Base-by-base conservation (phyloP, 92 coral and sea anemone species). In the Siderastrea radians region DNA sequence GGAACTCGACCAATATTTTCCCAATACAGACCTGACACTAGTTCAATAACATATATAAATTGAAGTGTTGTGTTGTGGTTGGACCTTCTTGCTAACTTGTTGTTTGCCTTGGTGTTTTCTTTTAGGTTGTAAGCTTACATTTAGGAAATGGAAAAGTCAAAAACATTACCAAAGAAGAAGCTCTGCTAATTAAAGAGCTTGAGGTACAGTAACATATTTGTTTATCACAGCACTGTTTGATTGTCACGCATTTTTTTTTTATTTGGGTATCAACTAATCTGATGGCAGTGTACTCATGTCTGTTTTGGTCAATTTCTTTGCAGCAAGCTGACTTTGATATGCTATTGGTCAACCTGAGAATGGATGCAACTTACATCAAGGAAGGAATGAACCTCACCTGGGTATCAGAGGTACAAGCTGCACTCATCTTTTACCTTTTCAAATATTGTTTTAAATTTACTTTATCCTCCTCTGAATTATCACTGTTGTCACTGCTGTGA, bases 271-370 rank as follows among this genome's bases (percentile, higher is more conserved):
- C 11, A 48, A 17, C 16, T 5, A 51, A 49, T 10, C 59, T 74
- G 47, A 45, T 5, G 43, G 12, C 57, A 47, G 53, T 64, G 48
- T 45, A 4, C 0, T 52, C n/a, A 46, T 66, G 49, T 6, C 0
- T 8, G 52, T 70, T 6, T 11, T 63, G n/a, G 3, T 49, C 45
- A 38, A 46, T 62, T 46, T 3, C 3, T 71, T 89, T 68, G 50
- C 82, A 97, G 99, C 99, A 97, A 97, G 94, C 99, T 55, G 99
- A 97, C 87, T 97, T 97, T 92, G 99, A 97, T 62, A 95, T 97
- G 99, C 93, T 97, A 68, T 75, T 97, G 79, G 98, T 95, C 63
- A 97, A 97, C 79, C 77, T 97, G 15, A 86, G 99, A 67, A 97
- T 97, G 98, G 99, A 97, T 78, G 98, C 99, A 15, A 96, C 98